Conservation (phyloP, 2,113 vertebrate species). For the Neodontobutis hainanensis region DNA sequence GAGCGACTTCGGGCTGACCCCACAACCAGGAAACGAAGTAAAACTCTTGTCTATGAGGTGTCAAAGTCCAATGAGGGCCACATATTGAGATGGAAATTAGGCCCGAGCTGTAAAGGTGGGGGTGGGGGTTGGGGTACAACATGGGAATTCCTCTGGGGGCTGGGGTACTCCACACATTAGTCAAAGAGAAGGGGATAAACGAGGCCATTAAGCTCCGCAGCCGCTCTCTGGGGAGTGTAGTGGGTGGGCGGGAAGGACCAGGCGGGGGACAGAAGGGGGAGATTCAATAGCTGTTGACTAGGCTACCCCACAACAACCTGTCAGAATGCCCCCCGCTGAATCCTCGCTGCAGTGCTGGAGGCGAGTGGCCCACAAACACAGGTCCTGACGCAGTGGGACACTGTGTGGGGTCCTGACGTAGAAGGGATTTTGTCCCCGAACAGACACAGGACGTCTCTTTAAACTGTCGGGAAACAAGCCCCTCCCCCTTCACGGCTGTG, state of each 20-base stretch:
- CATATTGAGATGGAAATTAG: slow-evolving; percentile 79
- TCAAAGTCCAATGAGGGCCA: slow-evolving; percentile 74
- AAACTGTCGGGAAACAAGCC: slow-evolving; percentile 30
- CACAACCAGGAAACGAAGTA: slow-evolving; percentile 75
- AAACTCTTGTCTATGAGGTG: slow-evolving; percentile 72
- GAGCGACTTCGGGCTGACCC: slow-evolving; percentile 69
- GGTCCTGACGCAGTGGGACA: slow-evolving; percentile 23
- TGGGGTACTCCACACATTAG: slow-evolving; percentile 64
- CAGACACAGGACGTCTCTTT: slow-evolving; percentile 10
- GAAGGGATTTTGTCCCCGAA: slow-evolving; percentile 10
- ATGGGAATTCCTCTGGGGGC: slow-evolving; percentile 71
- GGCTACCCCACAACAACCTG: slow-evolving; percentile 80
- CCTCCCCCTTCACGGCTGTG: slow-evolving; percentile 6
- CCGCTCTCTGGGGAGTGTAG: slow-evolving; percentile 66
- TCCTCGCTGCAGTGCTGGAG: slow-evolving; percentile 51
- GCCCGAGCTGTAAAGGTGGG: slow-evolving; percentile 30
- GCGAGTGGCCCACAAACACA: slow-evolving; percentile 51
- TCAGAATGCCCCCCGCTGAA: slow-evolving; percentile 73
- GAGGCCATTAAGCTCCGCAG: slow-evolving; percentile 74
- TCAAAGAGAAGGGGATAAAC: slow-evolving; percentile 76
- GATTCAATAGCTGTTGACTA: slow-evolving; percentile 77
- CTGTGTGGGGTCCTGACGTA: slow-evolving; percentile 57
- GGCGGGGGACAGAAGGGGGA: slow-evolving; percentile 43
- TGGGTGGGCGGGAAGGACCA: slow-evolving; percentile 72
- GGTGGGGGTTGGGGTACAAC: slow-evolving; percentile 60